These are phyloP conservation scores for Polypedilum pembai DNA, from an alignment of 1,140 invertebrate species.

Conservation along the genomic window DNA sequence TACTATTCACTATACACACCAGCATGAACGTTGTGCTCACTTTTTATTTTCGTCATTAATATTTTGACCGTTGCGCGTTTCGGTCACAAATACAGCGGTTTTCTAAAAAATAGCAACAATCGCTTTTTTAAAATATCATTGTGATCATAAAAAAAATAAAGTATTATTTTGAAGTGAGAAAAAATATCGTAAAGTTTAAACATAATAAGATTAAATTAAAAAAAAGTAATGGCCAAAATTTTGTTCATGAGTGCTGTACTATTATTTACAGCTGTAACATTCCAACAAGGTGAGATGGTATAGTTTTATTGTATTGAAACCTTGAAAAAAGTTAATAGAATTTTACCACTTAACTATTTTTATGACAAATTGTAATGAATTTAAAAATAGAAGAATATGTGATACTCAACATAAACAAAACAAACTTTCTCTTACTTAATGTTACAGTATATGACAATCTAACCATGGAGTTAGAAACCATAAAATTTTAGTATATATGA, in stretches of 20 bases:
- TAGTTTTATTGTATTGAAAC: too few relatives aligned
- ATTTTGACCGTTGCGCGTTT: slow-evolving; percentile 22
- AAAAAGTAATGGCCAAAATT: neutral
- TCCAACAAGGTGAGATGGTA: slow-evolving; percentile 24
- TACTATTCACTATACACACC: neutral
- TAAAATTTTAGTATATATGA: too few relatives aligned
- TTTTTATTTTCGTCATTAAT: neutral
- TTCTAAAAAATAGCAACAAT: neutral
- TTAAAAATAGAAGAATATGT: too few relatives aligned
- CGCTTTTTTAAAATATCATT: neutral
- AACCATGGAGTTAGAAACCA: too few relatives aligned
- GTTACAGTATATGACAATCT: too few relatives aligned
- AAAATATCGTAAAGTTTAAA: neutral
- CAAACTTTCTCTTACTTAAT: too few relatives aligned
- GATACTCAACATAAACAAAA: too few relatives aligned
- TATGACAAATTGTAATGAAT: too few relatives aligned
- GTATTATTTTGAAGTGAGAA: neutral
- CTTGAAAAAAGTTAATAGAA: too few relatives aligned
- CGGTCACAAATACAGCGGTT: neutral
- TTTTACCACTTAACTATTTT: too few relatives aligned
- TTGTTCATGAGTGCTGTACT: neutral
- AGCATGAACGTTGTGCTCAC: slow-evolving; percentile 3
- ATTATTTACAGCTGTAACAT: neutral
- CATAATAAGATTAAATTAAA: neutral
- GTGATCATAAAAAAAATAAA: neutral